Percentiles rank a stretch among this genome's conserved stretches.
phyloP scores from a whole-genome alignment of 2,888 invertebrate species.

The Thymelicus acteon region DNA sequence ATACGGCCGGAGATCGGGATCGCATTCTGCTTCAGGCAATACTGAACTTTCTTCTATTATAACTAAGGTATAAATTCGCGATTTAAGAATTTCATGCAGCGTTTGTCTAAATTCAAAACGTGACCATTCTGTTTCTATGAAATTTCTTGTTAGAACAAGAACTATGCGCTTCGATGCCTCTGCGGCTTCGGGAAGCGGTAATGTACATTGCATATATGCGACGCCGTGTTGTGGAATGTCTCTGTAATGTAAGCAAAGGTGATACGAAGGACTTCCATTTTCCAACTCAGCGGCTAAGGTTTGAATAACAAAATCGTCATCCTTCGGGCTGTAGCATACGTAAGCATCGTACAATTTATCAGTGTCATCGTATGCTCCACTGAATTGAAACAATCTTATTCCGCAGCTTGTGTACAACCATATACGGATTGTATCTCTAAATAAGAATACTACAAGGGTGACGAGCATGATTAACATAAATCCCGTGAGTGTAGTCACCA shows the following conservation, averaged over 20 bases:
- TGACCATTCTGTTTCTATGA: slow-evolving; percentile 97
- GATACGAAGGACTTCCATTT: slow-evolving; percentile 91
- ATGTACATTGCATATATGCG: slow-evolving; percentile 88
- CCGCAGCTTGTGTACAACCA: slow-evolving; percentile 95
- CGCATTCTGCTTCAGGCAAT: slow-evolving; percentile 92
- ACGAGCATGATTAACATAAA: slow-evolving; percentile 91
- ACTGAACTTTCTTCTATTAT: slow-evolving; percentile 93
- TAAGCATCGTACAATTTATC: slow-evolving; percentile 97
- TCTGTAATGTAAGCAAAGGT: slow-evolving; percentile 94
- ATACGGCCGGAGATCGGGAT: slow-evolving; percentile 94
- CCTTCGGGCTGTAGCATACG: slow-evolving; percentile 96
- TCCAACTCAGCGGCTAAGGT: slow-evolving; percentile 94
- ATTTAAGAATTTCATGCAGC: slow-evolving; percentile 93
- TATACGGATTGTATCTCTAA: slow-evolving; percentile 93
- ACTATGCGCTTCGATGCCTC: slow-evolving; percentile 94
- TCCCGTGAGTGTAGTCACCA: slow-evolving; percentile 91
- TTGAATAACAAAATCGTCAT: slow-evolving; percentile 95
- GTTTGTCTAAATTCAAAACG: slow-evolving; percentile 95
- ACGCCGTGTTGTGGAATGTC: slow-evolving; percentile 90
- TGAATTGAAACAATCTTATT: slow-evolving; percentile 90
- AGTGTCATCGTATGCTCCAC: slow-evolving; percentile 89
- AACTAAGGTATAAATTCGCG: slow-evolving; percentile 92
- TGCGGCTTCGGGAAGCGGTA: slow-evolving; percentile 93
- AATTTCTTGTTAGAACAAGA: slow-evolving; percentile 93
- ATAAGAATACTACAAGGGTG: slow-evolving; percentile 92